phyloP scores from a whole-genome alignment of 2,888 invertebrate genomes.

The Shargacucullia verbasci region DNA sequence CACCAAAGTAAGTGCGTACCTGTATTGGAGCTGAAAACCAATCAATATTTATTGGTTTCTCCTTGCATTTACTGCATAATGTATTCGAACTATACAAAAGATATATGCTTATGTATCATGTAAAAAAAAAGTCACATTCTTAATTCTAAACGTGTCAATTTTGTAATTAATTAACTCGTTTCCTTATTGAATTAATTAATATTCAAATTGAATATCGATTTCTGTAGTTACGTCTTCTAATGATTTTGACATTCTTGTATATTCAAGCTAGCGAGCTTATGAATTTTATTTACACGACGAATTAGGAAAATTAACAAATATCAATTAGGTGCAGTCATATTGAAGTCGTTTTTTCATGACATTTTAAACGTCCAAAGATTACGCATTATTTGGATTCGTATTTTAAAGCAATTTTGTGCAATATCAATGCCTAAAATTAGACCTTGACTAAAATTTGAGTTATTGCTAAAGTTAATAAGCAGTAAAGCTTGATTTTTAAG shows the following conservation, averaged over 20 bases:
- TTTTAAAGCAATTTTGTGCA: too few relatives aligned
- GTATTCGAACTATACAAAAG: too few relatives aligned
- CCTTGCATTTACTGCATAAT: too few relatives aligned
- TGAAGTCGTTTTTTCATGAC: not conserved
- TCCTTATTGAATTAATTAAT: slow-evolving; percentile 44
- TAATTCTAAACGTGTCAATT: slow-evolving; percentile 30
- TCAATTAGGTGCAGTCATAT: slow-evolving; percentile 2
- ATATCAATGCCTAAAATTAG: too few relatives aligned
- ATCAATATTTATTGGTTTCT: too few relatives aligned
- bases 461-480: too few relatives aligned
- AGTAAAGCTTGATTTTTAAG: too few relatives aligned
- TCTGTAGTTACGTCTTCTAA: slow-evolving; percentile 48
- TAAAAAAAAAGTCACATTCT: slow-evolving; percentile 4
- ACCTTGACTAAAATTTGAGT: too few relatives aligned
- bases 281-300: slow-evolving; percentile 16
- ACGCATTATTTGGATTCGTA: too few relatives aligned
- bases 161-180: slow-evolving; percentile 38
- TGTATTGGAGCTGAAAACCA: too few relatives aligned
- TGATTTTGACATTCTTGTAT: slow-evolving; percentile 50
- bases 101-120: too few relatives aligned
- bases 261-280: slow-evolving; percentile 11
- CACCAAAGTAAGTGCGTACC: too few relatives aligned
- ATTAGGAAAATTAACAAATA: slow-evolving; percentile 11
- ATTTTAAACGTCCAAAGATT: not conserved
- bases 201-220: slow-evolving; percentile 55